Percentiles rank a stretch among this genome's conserved stretches.
Conservation (phyloP, 2,797 vertebrate genomes). For the Danio aesculapii region DNA sequence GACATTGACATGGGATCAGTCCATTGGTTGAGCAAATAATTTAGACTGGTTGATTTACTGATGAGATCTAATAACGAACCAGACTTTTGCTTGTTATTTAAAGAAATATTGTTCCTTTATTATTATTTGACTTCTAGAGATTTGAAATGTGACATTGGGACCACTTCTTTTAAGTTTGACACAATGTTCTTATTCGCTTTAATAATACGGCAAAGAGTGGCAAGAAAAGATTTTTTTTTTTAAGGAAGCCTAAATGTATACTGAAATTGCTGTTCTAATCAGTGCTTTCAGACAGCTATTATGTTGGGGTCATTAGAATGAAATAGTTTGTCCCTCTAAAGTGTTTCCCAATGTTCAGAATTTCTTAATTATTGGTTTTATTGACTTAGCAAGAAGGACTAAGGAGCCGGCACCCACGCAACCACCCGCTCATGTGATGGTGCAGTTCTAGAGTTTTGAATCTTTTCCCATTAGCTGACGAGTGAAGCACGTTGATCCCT, state of each 20-base stretch:
- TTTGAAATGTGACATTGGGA: neutral
- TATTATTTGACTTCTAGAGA: neutral
- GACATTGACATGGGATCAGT: neutral
- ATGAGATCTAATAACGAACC: neutral
- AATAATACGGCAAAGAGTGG: neutral
- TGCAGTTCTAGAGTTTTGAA: neutral
- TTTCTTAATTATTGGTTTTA: constrained; percentile 34
- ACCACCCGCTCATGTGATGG: constrained; percentile 12
- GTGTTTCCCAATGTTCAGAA: neutral
- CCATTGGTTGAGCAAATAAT: neutral
- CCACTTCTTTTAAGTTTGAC: neutral
- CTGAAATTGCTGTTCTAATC: neutral
- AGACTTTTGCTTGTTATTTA: neutral
- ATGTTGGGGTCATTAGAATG: neutral
- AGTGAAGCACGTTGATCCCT: constrained; percentile 31
- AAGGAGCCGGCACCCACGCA: neutral
- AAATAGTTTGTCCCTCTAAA: neutral
- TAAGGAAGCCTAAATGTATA: neutral
- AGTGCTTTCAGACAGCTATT: neutral
- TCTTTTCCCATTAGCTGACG: constrained; percentile 32
- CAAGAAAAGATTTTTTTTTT: neutral
- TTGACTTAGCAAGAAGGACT: neutral
- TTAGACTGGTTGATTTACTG: neutral
- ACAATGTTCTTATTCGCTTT: neutral
- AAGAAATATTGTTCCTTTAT: neutral